Evolutionary conservation across 2,888 invertebrate genomes (phyloP), one percentile per base, ranked within the genome.

Genomic region (Amaurobius ferox): DNA sequence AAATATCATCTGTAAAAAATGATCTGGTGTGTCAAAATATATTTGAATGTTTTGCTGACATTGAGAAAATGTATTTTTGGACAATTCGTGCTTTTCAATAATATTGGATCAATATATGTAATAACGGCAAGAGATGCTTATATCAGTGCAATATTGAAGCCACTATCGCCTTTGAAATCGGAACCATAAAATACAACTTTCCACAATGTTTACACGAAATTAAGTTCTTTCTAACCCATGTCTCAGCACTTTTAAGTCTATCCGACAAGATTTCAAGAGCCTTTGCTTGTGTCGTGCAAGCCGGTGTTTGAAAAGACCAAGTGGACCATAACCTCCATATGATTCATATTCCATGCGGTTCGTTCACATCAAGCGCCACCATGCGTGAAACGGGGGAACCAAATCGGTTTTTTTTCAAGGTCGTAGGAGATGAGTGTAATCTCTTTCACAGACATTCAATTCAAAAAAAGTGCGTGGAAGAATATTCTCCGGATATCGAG

Each of bases 341-440:
- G 55, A 55, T 78, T 62, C 62, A 13, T 23, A 19, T 40, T 67
- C 16, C 39, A 29, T 26, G 23, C 28, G 40, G 70, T 78, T 62
- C 70, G 62, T 78, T 78, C 61, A 78, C 78, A 78, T 32, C 61
- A 23, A 40, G 61, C 39, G 55, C 78, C 32, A 35, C 32, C 61
- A 61, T 35, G 61, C 70, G 30, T 68, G 68, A 39, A 68, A 26
- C 44, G 26, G 9, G n/a, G 61, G 35, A 61, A 35, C 29, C 26
- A 64, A 23, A 76, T 72, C 32, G 26, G 29, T 68, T 23, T 16
- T n/a, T n/a, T 29, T 35, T 61, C n/a, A 73, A 35, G 39, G 30
- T 78, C 61, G 68, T 39, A 39, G 28, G 77, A 68, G 44, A 68
- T 44, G 28, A 30, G 30, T 44, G 2, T 44, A 13, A 44, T n/a